phyloP scores from a whole-genome alignment of 2,113 vertebrate species.

The Condylura cristata region DNA sequence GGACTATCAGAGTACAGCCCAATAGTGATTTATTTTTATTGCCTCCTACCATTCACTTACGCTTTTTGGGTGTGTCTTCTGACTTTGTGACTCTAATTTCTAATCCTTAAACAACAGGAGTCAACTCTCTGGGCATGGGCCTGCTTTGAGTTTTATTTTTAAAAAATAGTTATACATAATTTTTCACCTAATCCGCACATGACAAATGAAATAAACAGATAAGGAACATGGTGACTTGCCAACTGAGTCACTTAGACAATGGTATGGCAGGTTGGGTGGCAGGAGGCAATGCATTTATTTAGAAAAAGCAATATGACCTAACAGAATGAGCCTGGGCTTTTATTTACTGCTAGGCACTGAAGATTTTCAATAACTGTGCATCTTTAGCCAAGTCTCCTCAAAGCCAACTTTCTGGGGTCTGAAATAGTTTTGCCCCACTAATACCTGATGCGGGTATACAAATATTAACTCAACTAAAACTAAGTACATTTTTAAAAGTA shows the following conservation, averaged over 20 bases:
- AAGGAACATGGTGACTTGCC: background rate
- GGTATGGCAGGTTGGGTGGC: background rate
- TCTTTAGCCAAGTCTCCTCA: slow-evolving; percentile 8
- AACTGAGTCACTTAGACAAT: background rate
- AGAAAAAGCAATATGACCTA: background rate
- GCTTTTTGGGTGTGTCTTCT: background rate
- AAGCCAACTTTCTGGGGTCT: background rate
- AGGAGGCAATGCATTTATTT: background rate
- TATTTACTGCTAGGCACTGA: background rate
- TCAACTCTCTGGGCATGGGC: background rate
- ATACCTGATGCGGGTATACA: too few species aligned
- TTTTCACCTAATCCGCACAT: background rate
- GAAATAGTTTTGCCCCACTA: background rate
- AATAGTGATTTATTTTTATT: background rate
- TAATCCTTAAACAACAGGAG: slow-evolving; percentile 28
- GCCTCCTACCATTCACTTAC: background rate
- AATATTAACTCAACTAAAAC: too few species aligned
- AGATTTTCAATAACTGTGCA: background rate
- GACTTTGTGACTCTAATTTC: background rate
- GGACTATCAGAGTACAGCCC: background rate
- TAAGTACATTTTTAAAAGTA: too few species aligned
- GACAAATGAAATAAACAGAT: slow-evolving; percentile 28
- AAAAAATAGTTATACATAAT: background rate
- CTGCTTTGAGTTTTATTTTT: background rate
- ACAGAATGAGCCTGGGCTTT: background rate